Conservation (phyloP, 2,797 vertebrate species). For the Peromyscus melanophrys region DNA sequence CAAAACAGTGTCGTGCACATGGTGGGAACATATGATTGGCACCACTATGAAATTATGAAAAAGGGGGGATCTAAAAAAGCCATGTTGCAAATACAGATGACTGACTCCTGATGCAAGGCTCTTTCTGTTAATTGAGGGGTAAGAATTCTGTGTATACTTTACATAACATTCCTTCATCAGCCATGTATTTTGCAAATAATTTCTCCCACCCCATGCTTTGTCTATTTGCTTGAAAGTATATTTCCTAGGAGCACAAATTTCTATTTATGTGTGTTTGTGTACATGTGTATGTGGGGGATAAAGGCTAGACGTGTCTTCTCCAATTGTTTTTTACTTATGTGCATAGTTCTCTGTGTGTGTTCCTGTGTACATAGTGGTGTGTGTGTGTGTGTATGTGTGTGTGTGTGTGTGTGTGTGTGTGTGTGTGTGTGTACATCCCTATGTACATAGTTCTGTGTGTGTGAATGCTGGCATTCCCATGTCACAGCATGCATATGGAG, state of each 20-base stretch:
- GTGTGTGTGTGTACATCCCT: neutral
- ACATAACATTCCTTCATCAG: neutral
- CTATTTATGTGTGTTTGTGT: neutral
- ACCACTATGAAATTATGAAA: neutral
- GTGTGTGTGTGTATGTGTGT: neutral
- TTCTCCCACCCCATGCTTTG: neutral
- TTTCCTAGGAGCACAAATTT: neutral
- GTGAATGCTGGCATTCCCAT: neutral
- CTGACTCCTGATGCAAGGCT: neutral
- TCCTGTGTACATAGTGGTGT: neutral
- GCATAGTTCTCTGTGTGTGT: neutral
- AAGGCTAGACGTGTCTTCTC: neutral
- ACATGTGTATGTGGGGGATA: neutral
- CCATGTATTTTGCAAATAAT: constrained; percentile 42
- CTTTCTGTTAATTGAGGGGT: neutral
- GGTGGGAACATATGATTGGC: neutral
- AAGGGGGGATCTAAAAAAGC: neutral
- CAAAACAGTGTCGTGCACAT: neutral
- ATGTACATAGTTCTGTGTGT: neutral
- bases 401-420: neutral
- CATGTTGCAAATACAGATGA: neutral
- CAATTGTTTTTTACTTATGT: neutral
- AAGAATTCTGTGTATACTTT: neutral
- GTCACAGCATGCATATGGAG: neutral
- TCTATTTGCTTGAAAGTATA: neutral